Evolutionary conservation across 2,888 invertebrate species (phyloP).

Genomic region (Marronus borbonicus): DNA sequence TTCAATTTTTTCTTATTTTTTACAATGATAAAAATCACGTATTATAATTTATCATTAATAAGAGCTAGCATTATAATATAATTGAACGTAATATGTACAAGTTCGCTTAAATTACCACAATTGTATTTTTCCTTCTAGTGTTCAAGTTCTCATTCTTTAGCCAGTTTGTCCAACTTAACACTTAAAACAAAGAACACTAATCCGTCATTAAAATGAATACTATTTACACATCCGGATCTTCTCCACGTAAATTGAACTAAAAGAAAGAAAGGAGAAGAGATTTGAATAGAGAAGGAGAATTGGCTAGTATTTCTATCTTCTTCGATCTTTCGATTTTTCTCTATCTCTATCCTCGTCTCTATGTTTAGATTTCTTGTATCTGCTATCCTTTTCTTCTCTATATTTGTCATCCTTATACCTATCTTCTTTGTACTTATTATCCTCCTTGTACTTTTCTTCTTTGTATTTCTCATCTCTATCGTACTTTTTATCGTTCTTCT

Average conservation of each 20-base stretch:
- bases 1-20: not conserved
- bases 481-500: constrained; percentile 61
- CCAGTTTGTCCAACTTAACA: no score
- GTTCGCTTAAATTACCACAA: not conserved
- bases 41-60: not conserved
- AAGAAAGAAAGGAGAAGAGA: not conserved
- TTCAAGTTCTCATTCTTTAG: no score
- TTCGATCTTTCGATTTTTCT: constrained; percentile 64
- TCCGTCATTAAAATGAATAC: not conserved
- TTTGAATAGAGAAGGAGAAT: not conserved
- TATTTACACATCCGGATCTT: constrained; percentile 5
- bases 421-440: constrained; percentile 66
- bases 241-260: not conserved
- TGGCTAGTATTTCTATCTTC: constrained; percentile 59
- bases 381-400: constrained; percentile 60
- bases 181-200: no score
- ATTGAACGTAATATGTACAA: not conserved
- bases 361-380: constrained; percentile 63
- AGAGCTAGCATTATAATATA: not conserved
- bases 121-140: no score
- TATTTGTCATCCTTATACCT: constrained; percentile 61
- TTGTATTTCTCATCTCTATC: constrained; percentile 61
- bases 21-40: not conserved
- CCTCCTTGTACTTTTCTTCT: constrained; percentile 55
- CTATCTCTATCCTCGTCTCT: constrained; percentile 61